phyloP scores from a whole-genome alignment of 1,140 invertebrate genomes.

The Dinoponera quadriceps region DNA sequence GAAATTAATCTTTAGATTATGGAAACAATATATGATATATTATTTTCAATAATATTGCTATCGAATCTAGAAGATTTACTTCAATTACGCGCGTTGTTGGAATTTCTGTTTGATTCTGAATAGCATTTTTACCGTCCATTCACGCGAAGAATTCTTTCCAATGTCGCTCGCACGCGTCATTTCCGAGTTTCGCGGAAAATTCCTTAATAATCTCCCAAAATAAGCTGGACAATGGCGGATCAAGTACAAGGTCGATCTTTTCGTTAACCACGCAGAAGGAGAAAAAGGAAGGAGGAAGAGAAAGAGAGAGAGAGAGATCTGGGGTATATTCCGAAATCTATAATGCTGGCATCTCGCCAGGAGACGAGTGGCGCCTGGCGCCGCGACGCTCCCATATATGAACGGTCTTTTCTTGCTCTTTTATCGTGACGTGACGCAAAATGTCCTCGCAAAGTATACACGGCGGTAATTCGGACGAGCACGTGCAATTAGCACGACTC shows the following conservation, averaged over 20 bases:
- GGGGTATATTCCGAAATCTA: slow-evolving; percentile 31
- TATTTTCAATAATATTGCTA: no score
- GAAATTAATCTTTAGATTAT: no score
- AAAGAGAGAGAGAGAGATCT: background rate
- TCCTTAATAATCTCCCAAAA: background rate
- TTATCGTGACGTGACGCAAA: background rate
- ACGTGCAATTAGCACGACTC: no score
- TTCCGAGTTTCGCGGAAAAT: background rate
- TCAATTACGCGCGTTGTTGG: no score
- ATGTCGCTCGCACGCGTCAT: background rate
- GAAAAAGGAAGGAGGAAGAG: no score
- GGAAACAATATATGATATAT: no score
- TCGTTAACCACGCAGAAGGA: background rate
- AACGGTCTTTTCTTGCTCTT: slow-evolving; percentile 20
- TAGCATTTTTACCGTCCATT: no score
- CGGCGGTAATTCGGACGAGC: no score
- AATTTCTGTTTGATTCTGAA: no score
- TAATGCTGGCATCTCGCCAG: slow-evolving; percentile 40
- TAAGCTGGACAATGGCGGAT: background rate
- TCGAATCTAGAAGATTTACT: no score
- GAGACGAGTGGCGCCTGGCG: slow-evolving; percentile 19
- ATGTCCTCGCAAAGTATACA: no score
- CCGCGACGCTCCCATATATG: background rate
- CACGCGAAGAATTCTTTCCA: background rate
- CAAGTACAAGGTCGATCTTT: slow-evolving; percentile 19